Evolutionary conservation across 2,113 vertebrate species (phyloP).

Genomic region (Cromileptes altivelis): DNA sequence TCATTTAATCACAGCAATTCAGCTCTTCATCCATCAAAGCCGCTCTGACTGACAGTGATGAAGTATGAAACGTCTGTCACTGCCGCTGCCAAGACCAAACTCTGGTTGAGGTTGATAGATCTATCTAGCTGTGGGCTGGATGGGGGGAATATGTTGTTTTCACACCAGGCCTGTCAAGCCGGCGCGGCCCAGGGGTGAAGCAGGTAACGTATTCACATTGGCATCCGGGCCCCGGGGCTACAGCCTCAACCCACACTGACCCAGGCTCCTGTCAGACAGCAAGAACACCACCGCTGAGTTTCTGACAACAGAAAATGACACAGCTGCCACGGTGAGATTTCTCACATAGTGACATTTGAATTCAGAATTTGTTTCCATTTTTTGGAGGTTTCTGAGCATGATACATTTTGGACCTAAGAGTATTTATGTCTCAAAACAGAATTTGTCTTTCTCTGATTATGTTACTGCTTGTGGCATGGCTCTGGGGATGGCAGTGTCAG

Average conservation of each 20-base stretch:
- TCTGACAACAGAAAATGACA: conserved; percentile 39
- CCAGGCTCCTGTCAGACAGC: conserved; percentile 42
- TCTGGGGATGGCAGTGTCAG: too few species aligned
- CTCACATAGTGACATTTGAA: conserved; percentile 5
- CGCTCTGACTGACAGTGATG: conserved; percentile 61
- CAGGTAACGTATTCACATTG: conserved; percentile 45
- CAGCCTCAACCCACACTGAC: conserved; percentile 36
- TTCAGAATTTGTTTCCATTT: neutral
- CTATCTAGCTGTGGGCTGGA: conserved; percentile 54
- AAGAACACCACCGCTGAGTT: conserved; percentile 16
- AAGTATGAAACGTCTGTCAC: conserved; percentile 57
- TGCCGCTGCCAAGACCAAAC: conserved; percentile 53
- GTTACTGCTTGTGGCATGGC: neutral
- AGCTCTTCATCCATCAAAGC: conserved; percentile 62
- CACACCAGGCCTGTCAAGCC: conserved; percentile 56
- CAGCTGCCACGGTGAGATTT: conserved; percentile 19
- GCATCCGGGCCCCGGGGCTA: conserved; percentile 50
- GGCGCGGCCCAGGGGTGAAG: conserved; percentile 39
- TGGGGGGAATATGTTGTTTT: conserved; percentile 59
- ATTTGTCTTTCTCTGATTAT: neutral
- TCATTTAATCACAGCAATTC: conserved; percentile 62
- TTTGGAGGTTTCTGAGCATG: neutral
- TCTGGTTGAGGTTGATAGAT: conserved; percentile 65
- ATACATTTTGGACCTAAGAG: neutral
- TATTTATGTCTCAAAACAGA: neutral